Conservation (phyloP, 2,113 vertebrate species). For the Camelus dromedarius region DNA sequence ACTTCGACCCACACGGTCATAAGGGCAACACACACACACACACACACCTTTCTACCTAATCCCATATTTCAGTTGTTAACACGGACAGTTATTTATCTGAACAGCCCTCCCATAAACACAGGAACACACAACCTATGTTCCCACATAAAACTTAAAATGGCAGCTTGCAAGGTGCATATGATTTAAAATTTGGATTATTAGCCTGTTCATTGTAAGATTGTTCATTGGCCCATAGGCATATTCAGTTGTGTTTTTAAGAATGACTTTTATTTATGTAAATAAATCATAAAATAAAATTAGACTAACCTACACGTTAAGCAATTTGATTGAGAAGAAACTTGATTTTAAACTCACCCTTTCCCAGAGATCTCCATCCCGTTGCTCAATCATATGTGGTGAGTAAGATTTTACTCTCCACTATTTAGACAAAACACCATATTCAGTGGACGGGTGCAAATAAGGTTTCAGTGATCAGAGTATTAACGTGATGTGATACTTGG, state of each 20-base stretch:
- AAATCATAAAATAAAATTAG: slow-evolving; percentile 32
- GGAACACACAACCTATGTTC: background rate
- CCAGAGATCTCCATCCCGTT: background rate
- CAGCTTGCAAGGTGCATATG: background rate
- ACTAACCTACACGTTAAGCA: background rate
- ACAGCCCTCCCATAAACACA: background rate
- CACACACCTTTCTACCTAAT: background rate
- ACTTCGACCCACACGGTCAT: background rate
- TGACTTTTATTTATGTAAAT: background rate
- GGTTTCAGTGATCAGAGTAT: too few relatives aligned
- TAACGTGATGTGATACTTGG: background rate
- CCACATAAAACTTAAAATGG: background rate
- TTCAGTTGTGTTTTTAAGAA: background rate
- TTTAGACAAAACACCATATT: background rate
- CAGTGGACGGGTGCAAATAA: background rate
- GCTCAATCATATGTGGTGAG: background rate
- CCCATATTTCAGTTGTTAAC: background rate
- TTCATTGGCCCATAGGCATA: background rate
- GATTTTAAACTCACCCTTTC: background rate
- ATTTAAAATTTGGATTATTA: background rate
- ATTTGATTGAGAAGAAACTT: background rate
- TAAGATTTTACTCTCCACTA: background rate
- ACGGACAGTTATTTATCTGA: background rate
- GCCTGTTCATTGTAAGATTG: background rate
- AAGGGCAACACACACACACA: background rate